Percentiles rank a stretch among this genome's conserved stretches.
Evolutionary conservation across 2,797 vertebrate species (phyloP).

Genomic region (Etheostoma nigrum): DNA sequence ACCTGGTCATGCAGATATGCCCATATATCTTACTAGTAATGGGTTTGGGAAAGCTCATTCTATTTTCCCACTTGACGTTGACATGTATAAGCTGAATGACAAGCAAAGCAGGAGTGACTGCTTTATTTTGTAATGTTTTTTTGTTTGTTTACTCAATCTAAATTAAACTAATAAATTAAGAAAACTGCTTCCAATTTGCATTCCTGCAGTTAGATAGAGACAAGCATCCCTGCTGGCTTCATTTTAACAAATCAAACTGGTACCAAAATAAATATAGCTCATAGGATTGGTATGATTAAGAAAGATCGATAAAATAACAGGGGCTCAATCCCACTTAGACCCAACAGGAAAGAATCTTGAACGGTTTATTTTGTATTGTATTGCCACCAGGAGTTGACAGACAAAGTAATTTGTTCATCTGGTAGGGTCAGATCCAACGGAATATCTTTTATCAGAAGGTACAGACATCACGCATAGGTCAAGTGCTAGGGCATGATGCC

Average conservation of each 20-base stretch:
- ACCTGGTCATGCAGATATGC: background rate
- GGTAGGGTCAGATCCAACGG: constrained; percentile 36
- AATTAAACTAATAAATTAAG: background rate
- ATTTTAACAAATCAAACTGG: background rate
- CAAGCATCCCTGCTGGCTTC: background rate
- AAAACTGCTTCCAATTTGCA: background rate
- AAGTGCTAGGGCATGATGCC: constrained; percentile 16
- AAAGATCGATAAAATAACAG: background rate
- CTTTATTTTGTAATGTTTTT: background rate
- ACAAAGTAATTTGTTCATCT: constrained; percentile 22
- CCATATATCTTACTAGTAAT: background rate
- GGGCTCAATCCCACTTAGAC: background rate
- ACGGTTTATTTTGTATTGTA: constrained; percentile 16
- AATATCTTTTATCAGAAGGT: constrained; percentile 34
- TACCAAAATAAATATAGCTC: background rate
- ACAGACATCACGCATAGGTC: constrained; percentile 34
- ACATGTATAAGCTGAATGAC: background rate
- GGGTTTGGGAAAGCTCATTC: background rate
- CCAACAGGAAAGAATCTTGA: constrained; percentile 9
- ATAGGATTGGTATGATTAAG: constrained; percentile 2
- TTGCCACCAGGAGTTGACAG: constrained; percentile 5
- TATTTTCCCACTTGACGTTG: background rate
- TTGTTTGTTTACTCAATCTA: background rate
- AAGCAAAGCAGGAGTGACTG: background rate
- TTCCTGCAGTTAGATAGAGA: constrained; percentile 1